Conservation (phyloP, 2,113 vertebrate genomes). For the Phrynosoma platyrhinos region DNA sequence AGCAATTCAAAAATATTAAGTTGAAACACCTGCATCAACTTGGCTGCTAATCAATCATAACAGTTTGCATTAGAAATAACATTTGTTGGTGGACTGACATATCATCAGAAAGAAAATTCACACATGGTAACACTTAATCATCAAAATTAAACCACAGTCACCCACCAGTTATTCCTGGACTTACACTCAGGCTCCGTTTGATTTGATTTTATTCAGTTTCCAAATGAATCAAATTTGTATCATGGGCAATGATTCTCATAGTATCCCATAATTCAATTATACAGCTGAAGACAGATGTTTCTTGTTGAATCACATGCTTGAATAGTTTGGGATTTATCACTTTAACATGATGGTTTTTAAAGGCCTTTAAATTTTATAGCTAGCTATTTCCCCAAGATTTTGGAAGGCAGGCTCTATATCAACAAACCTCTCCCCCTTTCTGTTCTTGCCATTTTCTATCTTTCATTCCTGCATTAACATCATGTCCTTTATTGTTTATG, state of each 20-base stretch:
- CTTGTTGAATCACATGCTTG: conserved; percentile 1
- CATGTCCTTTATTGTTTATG: not conserved
- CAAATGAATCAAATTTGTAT: conserved; percentile 29
- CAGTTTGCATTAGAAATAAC: conserved; percentile 20
- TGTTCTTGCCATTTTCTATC: not conserved
- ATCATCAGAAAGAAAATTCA: not conserved
- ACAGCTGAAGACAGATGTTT: conserved; percentile 29
- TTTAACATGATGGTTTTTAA: conserved; percentile 24
- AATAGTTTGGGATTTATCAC: conserved; percentile 25
- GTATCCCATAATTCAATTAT: conserved; percentile 44
- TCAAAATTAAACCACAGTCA: not conserved
- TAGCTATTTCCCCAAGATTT: not conserved
- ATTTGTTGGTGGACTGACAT: accelerated
- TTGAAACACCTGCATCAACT: conserved; percentile 17
- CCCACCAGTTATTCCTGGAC: accelerated
- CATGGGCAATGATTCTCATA: accelerated
- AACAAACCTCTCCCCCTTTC: not conserved
- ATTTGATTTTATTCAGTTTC: conserved; percentile 5
- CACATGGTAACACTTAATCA: accelerated
- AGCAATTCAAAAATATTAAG: not conserved
- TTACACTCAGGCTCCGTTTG: conserved; percentile 5
- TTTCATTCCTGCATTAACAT: not conserved
- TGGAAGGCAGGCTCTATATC: not conserved
- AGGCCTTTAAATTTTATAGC: conserved; percentile 14
- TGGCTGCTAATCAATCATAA: not conserved